Conservation (phyloP, 2,113 vertebrate species). For the Rhadina sibilatrix region DNA sequence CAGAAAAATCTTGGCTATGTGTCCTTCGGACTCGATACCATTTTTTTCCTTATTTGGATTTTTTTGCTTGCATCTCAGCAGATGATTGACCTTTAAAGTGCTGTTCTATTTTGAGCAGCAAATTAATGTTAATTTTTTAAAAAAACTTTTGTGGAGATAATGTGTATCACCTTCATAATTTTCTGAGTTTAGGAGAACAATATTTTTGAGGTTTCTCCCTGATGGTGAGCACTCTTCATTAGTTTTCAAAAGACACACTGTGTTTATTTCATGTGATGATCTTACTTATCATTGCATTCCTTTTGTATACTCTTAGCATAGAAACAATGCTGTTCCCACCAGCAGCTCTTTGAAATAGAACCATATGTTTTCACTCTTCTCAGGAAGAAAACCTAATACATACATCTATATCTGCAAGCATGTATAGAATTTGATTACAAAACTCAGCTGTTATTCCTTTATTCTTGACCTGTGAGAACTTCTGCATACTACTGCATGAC, state of each 20-base stretch:
- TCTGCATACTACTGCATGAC: neutral
- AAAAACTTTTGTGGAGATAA: neutral
- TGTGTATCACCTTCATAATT: neutral
- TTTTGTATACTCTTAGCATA: neutral
- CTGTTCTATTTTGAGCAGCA: neutral
- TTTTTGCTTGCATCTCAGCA: neutral
- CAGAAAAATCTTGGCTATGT: neutral
- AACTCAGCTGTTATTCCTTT: neutral
- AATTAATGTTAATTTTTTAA: neutral
- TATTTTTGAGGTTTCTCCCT: neutral
- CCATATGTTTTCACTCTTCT: neutral
- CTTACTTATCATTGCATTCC: neutral
- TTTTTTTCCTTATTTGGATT: neutral
- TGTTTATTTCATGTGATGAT: neutral
- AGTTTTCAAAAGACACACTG: neutral
- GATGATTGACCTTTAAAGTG: neutral
- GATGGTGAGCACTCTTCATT: rapidly evolving
- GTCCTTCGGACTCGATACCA: neutral
- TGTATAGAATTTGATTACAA: neutral
- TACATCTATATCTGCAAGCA: neutral
- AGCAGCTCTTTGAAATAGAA: neutral
- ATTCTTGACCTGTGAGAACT: neutral
- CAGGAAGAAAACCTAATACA: neutral
- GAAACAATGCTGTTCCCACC: neutral
- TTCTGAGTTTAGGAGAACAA: neutral